phyloP scores from a whole-genome alignment of 2,888 invertebrate genomes.

The Zaprionus lineosus region DNA sequence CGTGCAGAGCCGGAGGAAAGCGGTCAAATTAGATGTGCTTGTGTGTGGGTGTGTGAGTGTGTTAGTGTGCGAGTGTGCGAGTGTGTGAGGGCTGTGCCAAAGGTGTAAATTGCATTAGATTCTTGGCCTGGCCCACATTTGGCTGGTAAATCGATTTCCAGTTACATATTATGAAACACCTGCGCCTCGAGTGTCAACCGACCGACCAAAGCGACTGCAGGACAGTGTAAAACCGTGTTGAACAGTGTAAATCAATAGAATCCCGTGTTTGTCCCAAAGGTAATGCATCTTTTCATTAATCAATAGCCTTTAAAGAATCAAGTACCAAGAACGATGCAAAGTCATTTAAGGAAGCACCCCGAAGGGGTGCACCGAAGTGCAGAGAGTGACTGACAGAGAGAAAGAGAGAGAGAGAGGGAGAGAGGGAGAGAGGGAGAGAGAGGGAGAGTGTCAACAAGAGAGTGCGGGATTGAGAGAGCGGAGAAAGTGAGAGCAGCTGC shows the following conservation, averaged over 20 bases:
- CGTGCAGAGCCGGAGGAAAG: too few relatives aligned
- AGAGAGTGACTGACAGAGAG: neutral
- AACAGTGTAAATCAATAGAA: conserved; percentile 16
- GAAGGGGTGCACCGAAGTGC: too few relatives aligned
- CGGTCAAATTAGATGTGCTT: conserved; percentile 15
- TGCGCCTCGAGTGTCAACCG: conserved; percentile 27
- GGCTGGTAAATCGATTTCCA: conserved; percentile 60
- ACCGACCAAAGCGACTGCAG: conserved; percentile 27
- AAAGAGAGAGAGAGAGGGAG: neutral
- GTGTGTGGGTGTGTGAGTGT: conserved; percentile 11
- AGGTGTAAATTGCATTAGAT: conserved; percentile 41
- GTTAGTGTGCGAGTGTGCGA: conserved; percentile 10
- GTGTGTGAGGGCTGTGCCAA: neutral
- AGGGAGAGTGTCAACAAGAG: neutral
- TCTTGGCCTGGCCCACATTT: conserved; percentile 40
- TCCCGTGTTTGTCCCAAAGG: neutral
- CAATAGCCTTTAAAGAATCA: too few relatives aligned
- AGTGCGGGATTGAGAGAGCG: neutral
- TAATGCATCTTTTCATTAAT: conserved; percentile 21
- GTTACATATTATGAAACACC: conserved; percentile 70
- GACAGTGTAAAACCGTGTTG: conserved; percentile 18
- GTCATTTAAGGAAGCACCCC: too few relatives aligned
- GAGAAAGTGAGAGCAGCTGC: neutral
- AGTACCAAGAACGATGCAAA: too few relatives aligned
- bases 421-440: neutral